Conservation (phyloP, 2,797 vertebrate species). For the Propithecus perrieri region DNA sequence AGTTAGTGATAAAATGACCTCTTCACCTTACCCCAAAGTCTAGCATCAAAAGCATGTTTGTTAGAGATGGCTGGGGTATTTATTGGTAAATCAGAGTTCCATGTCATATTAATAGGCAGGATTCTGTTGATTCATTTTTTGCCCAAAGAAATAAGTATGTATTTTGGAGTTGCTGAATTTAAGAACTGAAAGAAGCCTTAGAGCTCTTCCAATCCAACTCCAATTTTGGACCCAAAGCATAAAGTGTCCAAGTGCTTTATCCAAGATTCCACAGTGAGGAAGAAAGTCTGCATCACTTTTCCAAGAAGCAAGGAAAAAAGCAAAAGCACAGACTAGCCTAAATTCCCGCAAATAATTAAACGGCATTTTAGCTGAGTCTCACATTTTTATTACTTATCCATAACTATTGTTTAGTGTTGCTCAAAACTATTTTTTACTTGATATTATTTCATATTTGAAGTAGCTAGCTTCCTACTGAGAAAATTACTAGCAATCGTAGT, state of each 20-base stretch:
- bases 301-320: not conserved
- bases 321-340: not conserved
- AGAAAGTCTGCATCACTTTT: not conserved
- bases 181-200: not conserved
- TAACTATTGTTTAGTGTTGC: not conserved
- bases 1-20: not conserved
- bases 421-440: constrained; percentile 23
- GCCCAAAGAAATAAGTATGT: not conserved
- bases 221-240: not conserved
- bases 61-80: not conserved
- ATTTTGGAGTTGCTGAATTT: not conserved
- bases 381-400: not conserved
- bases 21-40: not conserved
- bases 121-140: not conserved
- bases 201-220: not conserved
- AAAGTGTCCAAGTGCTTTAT: not conserved
- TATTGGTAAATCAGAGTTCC: not conserved
- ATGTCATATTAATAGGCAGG: not conserved
- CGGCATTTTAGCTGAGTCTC: not conserved
- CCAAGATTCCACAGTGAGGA: not conserved
- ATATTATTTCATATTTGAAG: not conserved
- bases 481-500: not conserved
- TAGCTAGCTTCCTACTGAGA: not conserved
- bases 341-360: not conserved
- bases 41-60: not conserved